Evolutionary conservation across 2,888 invertebrate genomes (phyloP).

Genomic region (Seira ritae): DNA sequence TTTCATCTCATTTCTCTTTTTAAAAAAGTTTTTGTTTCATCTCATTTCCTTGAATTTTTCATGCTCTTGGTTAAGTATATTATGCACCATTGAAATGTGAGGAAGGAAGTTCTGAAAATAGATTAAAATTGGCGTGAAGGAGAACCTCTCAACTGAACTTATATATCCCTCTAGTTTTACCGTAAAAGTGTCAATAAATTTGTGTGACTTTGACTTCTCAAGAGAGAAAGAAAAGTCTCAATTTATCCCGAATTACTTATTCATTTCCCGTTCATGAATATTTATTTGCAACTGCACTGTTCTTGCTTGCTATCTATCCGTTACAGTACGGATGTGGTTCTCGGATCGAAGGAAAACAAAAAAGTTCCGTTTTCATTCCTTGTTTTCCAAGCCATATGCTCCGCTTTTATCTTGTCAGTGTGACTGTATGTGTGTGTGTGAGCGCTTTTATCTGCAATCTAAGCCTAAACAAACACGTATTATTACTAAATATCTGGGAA

Average conservation of each 20-base stretch:
- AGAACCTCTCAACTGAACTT: constrained; percentile 16
- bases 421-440: background rate
- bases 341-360: background rate
- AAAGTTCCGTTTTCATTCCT: constrained; percentile 12
- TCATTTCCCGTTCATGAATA: constrained; percentile 38
- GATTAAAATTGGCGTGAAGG: constrained; percentile 42
- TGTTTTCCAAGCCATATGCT: background rate
- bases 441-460: constrained; percentile 17
- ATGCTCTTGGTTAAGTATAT: too few species aligned
- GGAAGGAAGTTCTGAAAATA: constrained; percentile 34
- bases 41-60: constrained; percentile 9
- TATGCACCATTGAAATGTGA: background rate
- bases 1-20: background rate
- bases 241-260: constrained; percentile 53
- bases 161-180: background rate
- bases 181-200: constrained; percentile 47
- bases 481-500: constrained; percentile 3
- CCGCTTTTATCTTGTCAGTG: constrained; percentile 6
- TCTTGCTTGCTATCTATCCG: constrained; percentile 1
- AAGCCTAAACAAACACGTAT: background rate
- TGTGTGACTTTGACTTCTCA: constrained; percentile 51
- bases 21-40: constrained; percentile 11
- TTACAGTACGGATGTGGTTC: background rate
- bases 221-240: constrained; percentile 31
- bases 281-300: constrained; percentile 43